Evolutionary conservation across 2,113 vertebrate species (phyloP).

Genomic region (Cheirogaleus medius): DNA sequence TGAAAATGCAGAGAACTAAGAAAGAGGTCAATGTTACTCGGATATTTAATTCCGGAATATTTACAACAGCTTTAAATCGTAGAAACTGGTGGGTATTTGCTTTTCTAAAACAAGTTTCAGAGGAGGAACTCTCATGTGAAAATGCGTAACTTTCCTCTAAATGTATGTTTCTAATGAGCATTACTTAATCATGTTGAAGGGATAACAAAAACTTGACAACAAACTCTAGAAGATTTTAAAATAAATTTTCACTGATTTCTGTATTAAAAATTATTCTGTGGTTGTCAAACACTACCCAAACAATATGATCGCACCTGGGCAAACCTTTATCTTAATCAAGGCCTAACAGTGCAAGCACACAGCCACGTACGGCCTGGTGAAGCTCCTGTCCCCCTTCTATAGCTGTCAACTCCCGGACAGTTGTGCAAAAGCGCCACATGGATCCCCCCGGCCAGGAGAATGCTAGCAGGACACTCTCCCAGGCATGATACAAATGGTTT

Average conservation of each 20-base stretch:
- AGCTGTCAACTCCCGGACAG: not conserved
- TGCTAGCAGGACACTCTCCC: not conserved
- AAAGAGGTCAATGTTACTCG: not conserved
- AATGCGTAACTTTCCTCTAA: not conserved
- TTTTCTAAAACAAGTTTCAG: not conserved
- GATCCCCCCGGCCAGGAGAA: not conserved
- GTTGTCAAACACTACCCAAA: not conserved
- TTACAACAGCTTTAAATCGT: not conserved
- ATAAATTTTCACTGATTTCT: not conserved
- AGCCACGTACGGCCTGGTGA: not conserved
- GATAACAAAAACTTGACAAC: not conserved
- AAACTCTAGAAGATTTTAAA: not conserved
- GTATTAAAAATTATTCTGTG: not conserved
- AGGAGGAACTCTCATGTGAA: not conserved
- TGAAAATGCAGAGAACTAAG: not conserved
- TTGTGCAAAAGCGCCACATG: accelerated
- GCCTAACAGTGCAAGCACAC: accelerated
- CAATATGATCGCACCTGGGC: not conserved
- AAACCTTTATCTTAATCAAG: not conserved
- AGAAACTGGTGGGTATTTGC: not conserved
- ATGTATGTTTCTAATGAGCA: not conserved
- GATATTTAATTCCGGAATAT: not conserved
- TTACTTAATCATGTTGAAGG: not conserved
- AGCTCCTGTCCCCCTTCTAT: too few species aligned
- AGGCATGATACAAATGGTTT: not conserved